Evolutionary conservation across 2,797 vertebrate genomes (phyloP), one percentile per base, ranked within the genome.

Genomic region (Danio kyathit): DNA sequence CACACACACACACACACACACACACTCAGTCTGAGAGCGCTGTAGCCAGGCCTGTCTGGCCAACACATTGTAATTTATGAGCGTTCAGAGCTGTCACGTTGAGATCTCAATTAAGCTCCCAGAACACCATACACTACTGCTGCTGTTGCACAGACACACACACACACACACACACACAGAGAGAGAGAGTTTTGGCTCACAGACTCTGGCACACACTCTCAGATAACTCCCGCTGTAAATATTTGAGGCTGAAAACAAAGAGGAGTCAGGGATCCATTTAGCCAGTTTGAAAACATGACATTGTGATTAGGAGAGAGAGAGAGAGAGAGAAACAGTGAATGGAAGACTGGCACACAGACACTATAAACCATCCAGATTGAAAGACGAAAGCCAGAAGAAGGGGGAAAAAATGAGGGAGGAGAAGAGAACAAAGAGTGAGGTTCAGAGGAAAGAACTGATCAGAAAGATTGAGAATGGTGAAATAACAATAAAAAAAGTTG

Each of bases 101-200:
- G 92, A 93, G 91, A 92, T 93, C 94, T 93, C 93, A 93, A 93
- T 95, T 93, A 93, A 92, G 91, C 87, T 88, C 86, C 87, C 85
- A 85, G 82, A 86, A 71, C 61, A 67, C 66, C 66, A 11, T 46
- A 82, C 59, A 76, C 44, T 17, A 43, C 64, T 49, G 70, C 79
- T 63, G 74, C 41, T 75, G n/a, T n/a, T n/a, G 46, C 86, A 75
- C 86, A 85, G 87, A 85, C 70, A 44, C 75, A 64, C 69, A 52
- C 46, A 70, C 82, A 82, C 57, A 72, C 70, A 44, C 75, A 64
- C 69, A 52, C 46, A 70, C 82, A 82, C 57, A 72, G n/a, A n/a
- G n/a, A n/a, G n/a, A n/a, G n/a, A n/a, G 46, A 61, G 52, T 70
- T 84, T 75, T 84, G 78, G 69, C 84, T 77, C 19, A 16, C 51